Conservation (phyloP, 2,888 invertebrate genomes). For the Rosalia funebris region DNA sequence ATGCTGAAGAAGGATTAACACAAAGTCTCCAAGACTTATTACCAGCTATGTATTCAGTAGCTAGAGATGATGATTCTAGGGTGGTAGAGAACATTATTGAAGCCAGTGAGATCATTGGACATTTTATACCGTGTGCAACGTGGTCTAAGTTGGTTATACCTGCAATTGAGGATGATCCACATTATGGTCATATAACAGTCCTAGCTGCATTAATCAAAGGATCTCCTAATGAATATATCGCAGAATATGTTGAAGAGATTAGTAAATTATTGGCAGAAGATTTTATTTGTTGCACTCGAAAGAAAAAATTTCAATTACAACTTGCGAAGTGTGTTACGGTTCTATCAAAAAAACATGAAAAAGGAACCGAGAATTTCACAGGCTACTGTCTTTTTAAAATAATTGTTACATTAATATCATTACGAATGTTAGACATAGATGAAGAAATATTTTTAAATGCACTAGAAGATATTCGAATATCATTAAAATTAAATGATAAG, state of each 20-base stretch:
- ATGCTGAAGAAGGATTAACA: constrained; percentile 79
- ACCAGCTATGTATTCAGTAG: constrained; percentile 68
- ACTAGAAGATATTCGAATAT: constrained; percentile 65
- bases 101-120: constrained; percentile 76
- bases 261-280: constrained; percentile 69
- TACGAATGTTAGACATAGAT: constrained; percentile 54
- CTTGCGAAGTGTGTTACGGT: constrained; percentile 66
- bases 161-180: constrained; percentile 68
- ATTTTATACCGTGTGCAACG: constrained; percentile 76
- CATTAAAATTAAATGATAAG: constrained; percentile 63
- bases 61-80: constrained; percentile 70
- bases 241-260: constrained; percentile 68
- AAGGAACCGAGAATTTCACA: constrained; percentile 35
- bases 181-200: constrained; percentile 69
- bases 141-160: constrained; percentile 77
- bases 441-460: constrained; percentile 50
- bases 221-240: constrained; percentile 65
- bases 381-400: constrained; percentile 58
- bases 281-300: constrained; percentile 71
- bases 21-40: constrained; percentile 72
- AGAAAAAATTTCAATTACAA: constrained; percentile 70
- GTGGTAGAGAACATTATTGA: constrained; percentile 61
- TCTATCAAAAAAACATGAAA: constrained; percentile 38
- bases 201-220: constrained; percentile 72
- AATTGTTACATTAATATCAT: constrained; percentile 55